Base-by-base conservation (phyloP, 2,888 invertebrate genomes). In the Caenorhabditis sp. region DNA sequence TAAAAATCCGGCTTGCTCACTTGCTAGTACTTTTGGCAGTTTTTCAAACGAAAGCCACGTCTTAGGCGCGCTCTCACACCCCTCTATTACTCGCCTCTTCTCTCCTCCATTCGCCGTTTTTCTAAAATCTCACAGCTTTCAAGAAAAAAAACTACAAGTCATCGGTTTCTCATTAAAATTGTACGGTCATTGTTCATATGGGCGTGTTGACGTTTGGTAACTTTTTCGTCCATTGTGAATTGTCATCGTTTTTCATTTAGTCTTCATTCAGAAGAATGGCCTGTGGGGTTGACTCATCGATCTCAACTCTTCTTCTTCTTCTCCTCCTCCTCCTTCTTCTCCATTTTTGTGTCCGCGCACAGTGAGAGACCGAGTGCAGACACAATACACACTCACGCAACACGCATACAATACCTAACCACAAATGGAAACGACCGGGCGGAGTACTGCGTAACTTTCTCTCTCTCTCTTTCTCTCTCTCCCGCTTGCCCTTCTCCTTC, bases 371-470 rank as follows among this genome's bases (percentile, higher is more conserved):
- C 22, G 46, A 61, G 27, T 62, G 50, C 37, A 32, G 53, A 43
- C 20, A 63, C 20, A 52, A 32, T 43, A 53, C 41, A 43, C 37
- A 39, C 61, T 50, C 26, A 30, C 62, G 50, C 50, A 37, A 39
- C 59, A 32, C 30, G 41, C 50, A 63, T 53, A 63, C 63, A 63
- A 63, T 63, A 53, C 53, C 63, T 53, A 53, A 53, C 63, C 63
- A 63, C 53, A 63, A 63, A 53, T 32, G 52, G 52, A 32, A 35
- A 53, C 15, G 50, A 52, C 43, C 24, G 35, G 35, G 35, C 11
- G 35, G 35, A 35, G 52, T 6, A 11, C n/a, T 35, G 39, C 43
- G 58, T 68, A 50, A 50, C 59, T 52, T 43, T 59, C 59, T 50
- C 43, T 15, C 41, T 50, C 37, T 35, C 45, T 37, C 24, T 37